Conservation (phyloP, 2,113 vertebrate species). For the human region DNA sequence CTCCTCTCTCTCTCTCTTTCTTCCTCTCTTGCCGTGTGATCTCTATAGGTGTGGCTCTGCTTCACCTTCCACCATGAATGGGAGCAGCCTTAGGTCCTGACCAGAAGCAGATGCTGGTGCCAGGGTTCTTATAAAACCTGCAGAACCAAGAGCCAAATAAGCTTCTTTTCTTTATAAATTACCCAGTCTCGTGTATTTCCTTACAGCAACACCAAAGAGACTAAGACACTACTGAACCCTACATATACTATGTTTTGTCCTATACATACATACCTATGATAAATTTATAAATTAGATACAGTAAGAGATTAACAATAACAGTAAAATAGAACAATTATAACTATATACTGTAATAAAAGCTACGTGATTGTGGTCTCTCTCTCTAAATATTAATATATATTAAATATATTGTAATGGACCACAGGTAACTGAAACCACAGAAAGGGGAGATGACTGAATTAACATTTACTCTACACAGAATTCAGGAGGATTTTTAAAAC, state of each 20-base stretch:
- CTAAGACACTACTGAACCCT: not conserved
- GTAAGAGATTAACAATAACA: not conserved
- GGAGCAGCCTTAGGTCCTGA: not conserved
- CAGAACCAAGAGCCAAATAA: not conserved
- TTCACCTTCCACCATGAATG: not conserved
- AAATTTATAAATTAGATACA: not conserved
- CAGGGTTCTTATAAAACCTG: not conserved
- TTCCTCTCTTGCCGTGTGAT: not conserved
- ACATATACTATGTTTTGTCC: not conserved
- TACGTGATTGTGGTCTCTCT: not conserved
- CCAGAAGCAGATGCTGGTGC: not conserved
- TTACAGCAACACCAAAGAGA: not conserved
- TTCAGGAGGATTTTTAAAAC: not conserved
- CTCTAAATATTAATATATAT: not conserved
- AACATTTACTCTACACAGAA: not conserved
- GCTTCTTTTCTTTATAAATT: not conserved
- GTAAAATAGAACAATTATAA: not conserved
- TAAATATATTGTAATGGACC: not conserved
- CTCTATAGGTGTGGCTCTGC: not conserved
- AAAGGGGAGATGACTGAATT: not conserved
- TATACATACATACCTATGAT: not conserved
- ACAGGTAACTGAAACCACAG: not conserved
- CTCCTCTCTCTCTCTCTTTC: not conserved
- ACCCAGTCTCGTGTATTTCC: not conserved
- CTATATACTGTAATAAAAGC: not conserved